Conservation (phyloP, 2,797 vertebrate genomes). For the Capromys pilorides region DNA sequence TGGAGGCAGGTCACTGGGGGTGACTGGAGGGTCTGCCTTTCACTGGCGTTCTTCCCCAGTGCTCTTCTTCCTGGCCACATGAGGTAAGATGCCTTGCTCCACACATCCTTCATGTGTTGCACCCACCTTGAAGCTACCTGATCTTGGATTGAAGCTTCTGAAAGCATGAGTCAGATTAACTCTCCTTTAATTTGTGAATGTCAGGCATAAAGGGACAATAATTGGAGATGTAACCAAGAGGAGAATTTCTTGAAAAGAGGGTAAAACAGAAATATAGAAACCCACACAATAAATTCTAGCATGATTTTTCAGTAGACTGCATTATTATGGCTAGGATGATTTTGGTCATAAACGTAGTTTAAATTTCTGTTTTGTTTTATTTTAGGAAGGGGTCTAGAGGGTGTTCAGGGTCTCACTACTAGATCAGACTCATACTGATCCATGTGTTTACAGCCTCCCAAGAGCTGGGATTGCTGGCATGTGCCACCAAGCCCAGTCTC, state of each 20-base stretch:
- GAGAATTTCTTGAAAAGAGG: neutral
- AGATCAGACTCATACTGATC: too few relatives aligned
- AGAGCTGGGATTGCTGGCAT: too few relatives aligned
- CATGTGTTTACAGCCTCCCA: too few relatives aligned
- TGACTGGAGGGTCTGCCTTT: neutral
- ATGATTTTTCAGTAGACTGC: neutral
- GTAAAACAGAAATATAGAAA: neutral
- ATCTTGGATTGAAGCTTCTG: neutral
- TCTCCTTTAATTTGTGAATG: neutral
- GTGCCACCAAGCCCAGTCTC: too few relatives aligned
- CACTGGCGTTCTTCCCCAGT: neutral
- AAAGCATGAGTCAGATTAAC: neutral
- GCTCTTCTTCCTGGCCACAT: neutral
- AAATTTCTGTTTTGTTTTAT: too few relatives aligned
- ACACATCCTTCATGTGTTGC: neutral
- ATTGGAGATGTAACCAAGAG: neutral
- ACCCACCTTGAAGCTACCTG: neutral
- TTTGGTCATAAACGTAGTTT: neutral
- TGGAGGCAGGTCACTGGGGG: neutral
- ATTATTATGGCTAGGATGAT: neutral
- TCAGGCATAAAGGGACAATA: neutral
- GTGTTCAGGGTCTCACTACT: too few relatives aligned
- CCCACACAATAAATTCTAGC: neutral
- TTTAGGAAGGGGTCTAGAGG: too few relatives aligned
- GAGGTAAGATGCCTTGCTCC: neutral